These are phyloP conservation scores for Drosophila bunnanda DNA, from an alignment of 2,888 invertebrate species.

Conservation along the genomic window DNA sequence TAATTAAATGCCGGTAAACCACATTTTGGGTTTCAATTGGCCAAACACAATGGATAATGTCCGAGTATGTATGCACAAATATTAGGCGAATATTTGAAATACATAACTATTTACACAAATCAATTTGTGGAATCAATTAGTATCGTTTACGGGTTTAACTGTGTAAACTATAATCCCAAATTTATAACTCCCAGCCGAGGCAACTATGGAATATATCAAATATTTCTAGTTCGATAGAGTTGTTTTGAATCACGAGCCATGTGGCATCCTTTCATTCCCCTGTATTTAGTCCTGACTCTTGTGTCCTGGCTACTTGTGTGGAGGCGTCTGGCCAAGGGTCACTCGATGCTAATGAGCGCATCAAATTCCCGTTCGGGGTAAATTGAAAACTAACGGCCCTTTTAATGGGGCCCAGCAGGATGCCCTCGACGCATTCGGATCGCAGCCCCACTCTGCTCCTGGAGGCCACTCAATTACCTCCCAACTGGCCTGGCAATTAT, in stretches of 20 bases:
- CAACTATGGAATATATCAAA: background rate
- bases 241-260: background rate
- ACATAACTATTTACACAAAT: constrained; percentile 1
- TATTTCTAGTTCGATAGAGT: background rate
- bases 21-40: background rate
- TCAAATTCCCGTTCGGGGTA: constrained; percentile 46
- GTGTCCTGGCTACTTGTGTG: background rate
- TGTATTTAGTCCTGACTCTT: background rate
- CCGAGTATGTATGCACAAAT: background rate
- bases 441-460: background rate
- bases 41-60: background rate
- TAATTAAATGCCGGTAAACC: constrained; percentile 1
- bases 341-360: constrained; percentile 67
- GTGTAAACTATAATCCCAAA: background rate
- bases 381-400: constrained; percentile 71
- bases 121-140: constrained; percentile 24
- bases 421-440: constrained; percentile 5
- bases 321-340: constrained; percentile 27
- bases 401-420: constrained; percentile 55
- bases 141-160: background rate
- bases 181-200: background rate
- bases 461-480: constrained; percentile 53
- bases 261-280: background rate
- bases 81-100: background rate
- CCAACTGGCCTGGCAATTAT: constrained; percentile 35